Evolutionary conservation across 2,113 vertebrate genomes (phyloP), one percentile per base, ranked within the genome.

Genomic region (Mastomys coucha): DNA sequence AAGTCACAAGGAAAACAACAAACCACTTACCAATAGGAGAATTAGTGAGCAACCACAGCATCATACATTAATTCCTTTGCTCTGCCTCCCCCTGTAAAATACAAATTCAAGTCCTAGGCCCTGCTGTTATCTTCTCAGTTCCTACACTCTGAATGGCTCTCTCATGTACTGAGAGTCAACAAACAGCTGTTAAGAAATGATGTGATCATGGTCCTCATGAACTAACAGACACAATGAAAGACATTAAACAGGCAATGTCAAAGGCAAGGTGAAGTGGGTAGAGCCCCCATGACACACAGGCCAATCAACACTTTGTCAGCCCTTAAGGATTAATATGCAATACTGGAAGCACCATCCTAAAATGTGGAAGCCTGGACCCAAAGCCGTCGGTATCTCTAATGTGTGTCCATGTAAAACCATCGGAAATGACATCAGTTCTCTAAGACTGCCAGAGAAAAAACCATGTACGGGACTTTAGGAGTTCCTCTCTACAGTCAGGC

Each of bases 361-460:
- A 75, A n/a, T 72, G 2, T n/a, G 70, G 17, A 72, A 72, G 70
- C 16, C 36, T 31, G 45, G 76, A 51, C 45, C 14, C 45, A 51
- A 45, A 76, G 17, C 14, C 76, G 51, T 33, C 14, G 19, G 14
- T 33, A 78, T 26, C 45, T 17, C 8, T 51, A 78, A 78, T 2
- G 31, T 3, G 26, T 51, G 39, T 12, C 6, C 28, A 36, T 53
- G 16, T 20, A 31, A 80, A 53, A 53, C 31, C 51, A 39, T 28
- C 24, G 60, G 63, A 76, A 89, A 82, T 51, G 80, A 39, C 9
- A 81, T 51, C 2, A 97, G 89, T 92, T 92, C 72, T 80, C 1
- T 85, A 85, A 78, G 60, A 76, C 2, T 88, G 45, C 73, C 70
- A 76, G 28, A 94, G n/a, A 94, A 28, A 82, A 90, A 94, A 77